Base-by-base conservation (phyloP, 2,888 invertebrate species). In the Molorchus minor region DNA sequence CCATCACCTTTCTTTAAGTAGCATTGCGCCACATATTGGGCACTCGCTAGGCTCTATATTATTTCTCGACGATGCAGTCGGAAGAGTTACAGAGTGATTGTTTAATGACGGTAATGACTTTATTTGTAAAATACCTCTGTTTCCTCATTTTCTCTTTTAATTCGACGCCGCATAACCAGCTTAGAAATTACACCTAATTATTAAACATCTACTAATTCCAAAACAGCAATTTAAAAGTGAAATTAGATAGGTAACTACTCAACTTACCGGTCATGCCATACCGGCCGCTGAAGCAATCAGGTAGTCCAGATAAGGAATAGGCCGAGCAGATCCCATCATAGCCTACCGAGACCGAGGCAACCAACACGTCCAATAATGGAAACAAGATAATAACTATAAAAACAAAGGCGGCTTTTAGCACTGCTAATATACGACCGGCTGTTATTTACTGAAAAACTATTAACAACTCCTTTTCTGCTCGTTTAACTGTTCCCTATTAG, bases 371-470 rank as follows among this genome's bases (percentile, higher is more conserved):
- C 75, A 73, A 75, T 75, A 75, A 73, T 75, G 72, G 73, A 75
- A 75, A 76, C 75, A 74, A 73, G 74, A 71, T 75, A 75, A 75
- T 75, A 74, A 75, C 75, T 68, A 75, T 74, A 75, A 76, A 76
- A 75, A 75, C 73, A 73, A 75, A 67, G 70, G 73, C 74, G 70
- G 74, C 73, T 73, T 66, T 74, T 73, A 73, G 68, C 69, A 71
- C 73, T 69, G 71, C 69, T 71, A 71, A 73, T 70, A 71, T 72
- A 73, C 65, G 72, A 70, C 70, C 65, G 65, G 62, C 65, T 65
- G 71, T 70, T 72, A 75, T 74, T 74, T 70, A 73, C 70, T 70
- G 64, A 71, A 73, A 72, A 73, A 71, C 70, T 62, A 69, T 68
- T 69, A 71, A 71, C 69, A 71, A 72, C 71, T 70, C 69, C 71